phyloP scores from a whole-genome alignment of 2,113 vertebrate species.

The Etheostoma cragini region DNA sequence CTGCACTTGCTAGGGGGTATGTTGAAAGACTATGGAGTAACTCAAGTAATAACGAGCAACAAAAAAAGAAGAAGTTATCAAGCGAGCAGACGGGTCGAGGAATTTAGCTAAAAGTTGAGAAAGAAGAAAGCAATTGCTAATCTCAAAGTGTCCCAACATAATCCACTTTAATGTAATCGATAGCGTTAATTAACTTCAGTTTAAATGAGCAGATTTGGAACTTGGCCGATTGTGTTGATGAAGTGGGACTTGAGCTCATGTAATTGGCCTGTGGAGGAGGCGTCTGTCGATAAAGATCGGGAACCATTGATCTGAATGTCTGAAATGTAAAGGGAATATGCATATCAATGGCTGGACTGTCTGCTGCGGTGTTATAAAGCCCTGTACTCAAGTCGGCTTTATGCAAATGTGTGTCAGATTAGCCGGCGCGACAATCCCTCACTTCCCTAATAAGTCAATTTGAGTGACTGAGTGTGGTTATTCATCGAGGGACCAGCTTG shows the following conservation, averaged over 20 bases:
- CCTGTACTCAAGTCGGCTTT: slow-evolving; percentile 37
- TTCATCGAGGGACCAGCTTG: slow-evolving; percentile 60
- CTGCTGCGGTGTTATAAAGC: slow-evolving; percentile 11
- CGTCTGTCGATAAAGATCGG: neutral
- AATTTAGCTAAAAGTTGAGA: neutral
- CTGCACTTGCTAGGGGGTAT: neutral
- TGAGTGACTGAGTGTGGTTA: slow-evolving; percentile 68
- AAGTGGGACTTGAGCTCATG: neutral
- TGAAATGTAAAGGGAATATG: slow-evolving; percentile 8
- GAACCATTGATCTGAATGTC: neutral
- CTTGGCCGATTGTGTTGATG: neutral
- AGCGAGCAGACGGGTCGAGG: neutral
- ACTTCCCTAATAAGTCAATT: slow-evolving; percentile 74
- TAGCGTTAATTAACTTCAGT: neutral
- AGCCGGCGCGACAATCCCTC: slow-evolving; percentile 62
- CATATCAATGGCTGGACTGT: slow-evolving; percentile 3
- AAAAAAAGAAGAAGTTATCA: neutral
- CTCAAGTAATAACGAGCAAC: too few relatives aligned
- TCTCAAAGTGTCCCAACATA: neutral
- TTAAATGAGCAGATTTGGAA: neutral
- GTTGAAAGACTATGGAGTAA: neutral
- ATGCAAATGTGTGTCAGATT: slow-evolving; percentile 73
- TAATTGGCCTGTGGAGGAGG: neutral
- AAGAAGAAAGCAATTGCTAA: too few relatives aligned
- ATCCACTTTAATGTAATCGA: neutral